Percentiles rank a stretch among this genome's conserved stretches.
phyloP scores from a whole-genome alignment of 2,797 vertebrate genomes.

The Trachops cirrhosus region DNA sequence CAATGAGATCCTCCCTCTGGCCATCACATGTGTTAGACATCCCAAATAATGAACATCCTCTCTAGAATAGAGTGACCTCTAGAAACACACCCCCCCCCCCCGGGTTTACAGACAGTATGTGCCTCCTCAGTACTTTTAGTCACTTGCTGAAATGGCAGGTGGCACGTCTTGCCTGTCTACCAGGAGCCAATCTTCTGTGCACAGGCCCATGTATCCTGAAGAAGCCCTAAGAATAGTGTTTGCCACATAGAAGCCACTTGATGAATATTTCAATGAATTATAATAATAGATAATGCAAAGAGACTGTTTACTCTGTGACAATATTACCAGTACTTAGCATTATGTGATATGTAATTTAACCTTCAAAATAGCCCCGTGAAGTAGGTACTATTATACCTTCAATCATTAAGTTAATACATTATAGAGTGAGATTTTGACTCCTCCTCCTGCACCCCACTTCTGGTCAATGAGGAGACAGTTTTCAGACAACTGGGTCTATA shows the following conservation, averaged over 20 bases:
- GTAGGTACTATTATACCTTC: background rate
- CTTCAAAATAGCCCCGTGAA: background rate
- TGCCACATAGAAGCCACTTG: background rate
- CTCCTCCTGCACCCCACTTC: background rate
- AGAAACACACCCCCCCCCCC: background rate
- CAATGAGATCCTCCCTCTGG: background rate
- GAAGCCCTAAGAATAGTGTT: background rate
- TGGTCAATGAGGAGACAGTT: background rate
- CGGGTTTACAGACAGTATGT: background rate
- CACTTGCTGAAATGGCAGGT: background rate
- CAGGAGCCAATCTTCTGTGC: background rate
- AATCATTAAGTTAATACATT: background rate
- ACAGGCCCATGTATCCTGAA: background rate
- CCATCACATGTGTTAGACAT: background rate
- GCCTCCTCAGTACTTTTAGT: background rate
- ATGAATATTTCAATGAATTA: background rate
- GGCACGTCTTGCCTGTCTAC: background rate
- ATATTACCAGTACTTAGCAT: background rate
- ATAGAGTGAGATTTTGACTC: background rate
- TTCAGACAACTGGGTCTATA: background rate
- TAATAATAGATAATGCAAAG: background rate
- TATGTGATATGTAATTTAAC: background rate
- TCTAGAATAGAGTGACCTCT: background rate
- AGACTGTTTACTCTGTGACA: background rate
- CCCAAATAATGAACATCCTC: background rate